These are phyloP conservation scores for Fulica atra DNA, from an alignment of 2,113 vertebrate genomes.

Conservation along the genomic window DNA sequence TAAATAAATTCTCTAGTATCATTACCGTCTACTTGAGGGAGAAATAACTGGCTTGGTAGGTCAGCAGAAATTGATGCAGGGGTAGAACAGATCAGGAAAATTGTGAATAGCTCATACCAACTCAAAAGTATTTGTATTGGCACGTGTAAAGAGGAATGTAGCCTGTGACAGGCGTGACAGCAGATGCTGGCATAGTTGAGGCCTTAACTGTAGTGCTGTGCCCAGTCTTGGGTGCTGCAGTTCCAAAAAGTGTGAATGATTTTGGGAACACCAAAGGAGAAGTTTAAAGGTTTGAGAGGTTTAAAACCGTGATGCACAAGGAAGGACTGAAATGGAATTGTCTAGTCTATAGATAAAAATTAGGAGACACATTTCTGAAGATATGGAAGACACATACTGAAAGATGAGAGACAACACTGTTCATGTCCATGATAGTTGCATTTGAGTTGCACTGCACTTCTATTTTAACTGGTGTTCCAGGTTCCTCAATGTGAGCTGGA, in stretches of 20 bases:
- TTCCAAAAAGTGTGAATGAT: neutral
- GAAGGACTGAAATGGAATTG: neutral
- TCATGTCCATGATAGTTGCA: neutral
- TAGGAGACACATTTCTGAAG: neutral
- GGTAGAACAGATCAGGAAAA: constrained; percentile 8
- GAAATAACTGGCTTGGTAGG: constrained; percentile 4
- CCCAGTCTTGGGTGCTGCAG: neutral
- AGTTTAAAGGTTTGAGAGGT: neutral
- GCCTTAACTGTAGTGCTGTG: neutral
- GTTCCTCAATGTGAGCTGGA: neutral
- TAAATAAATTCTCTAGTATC: constrained; percentile 11
- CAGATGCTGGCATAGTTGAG: neutral
- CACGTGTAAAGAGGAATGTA: neutral
- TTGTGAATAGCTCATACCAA: neutral
- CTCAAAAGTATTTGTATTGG: neutral
- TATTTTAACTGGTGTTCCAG: neutral
- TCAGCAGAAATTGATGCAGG: neutral
- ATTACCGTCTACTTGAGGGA: constrained; percentile 13
- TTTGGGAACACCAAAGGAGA: neutral
- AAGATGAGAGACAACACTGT: neutral
- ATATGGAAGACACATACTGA: neutral
- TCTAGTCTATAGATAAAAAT: neutral
- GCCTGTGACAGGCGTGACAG: neutral
- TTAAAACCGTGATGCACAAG: neutral
- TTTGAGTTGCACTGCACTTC: neutral